These are phyloP conservation scores for Drosophila borealis DNA, from an alignment of 2,888 invertebrate species.

Conservation along the genomic window DNA sequence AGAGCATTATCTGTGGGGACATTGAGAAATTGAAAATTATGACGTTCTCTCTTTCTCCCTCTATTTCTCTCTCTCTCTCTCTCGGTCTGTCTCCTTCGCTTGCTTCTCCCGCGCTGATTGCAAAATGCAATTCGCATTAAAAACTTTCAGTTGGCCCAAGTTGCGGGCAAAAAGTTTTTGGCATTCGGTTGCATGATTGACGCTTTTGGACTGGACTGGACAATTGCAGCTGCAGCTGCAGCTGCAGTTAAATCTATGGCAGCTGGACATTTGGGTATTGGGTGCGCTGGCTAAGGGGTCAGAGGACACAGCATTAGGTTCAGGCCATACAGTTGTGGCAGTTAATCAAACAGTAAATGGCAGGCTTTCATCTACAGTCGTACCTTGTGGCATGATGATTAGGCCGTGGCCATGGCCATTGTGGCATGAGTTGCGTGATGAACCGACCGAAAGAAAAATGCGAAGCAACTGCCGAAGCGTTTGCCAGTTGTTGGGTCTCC, in stretches of 20 bases:
- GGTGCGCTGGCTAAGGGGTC: background rate
- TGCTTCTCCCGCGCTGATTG: slow-evolving; percentile 59
- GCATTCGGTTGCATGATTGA: slow-evolving; percentile 48
- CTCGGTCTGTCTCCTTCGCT: background rate
- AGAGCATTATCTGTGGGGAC: slow-evolving; percentile 28
- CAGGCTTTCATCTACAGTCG: slow-evolving; percentile 43
- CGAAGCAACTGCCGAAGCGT: slow-evolving; percentile 39
- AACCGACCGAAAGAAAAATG: slow-evolving; percentile 25
- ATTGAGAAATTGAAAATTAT: slow-evolving; percentile 63
- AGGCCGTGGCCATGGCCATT: slow-evolving; percentile 35
- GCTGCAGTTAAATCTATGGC: slow-evolving; percentile 20
- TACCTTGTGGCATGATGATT: slow-evolving; percentile 52
- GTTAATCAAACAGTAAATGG: slow-evolving; percentile 73
- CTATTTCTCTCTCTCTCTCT: background rate
- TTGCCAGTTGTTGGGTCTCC: slow-evolving; percentile 17
- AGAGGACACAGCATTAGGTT: background rate
- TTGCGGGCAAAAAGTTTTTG: slow-evolving; percentile 40
- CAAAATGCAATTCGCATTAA: slow-evolving; percentile 72
- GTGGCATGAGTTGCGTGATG: slow-evolving; percentile 24
- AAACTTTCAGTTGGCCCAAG: slow-evolving; percentile 55
- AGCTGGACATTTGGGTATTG: slow-evolving; percentile 9
- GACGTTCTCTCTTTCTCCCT: slow-evolving; percentile 5
- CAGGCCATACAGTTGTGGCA: slow-evolving; percentile 29
- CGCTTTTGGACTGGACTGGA: slow-evolving; percentile 32
- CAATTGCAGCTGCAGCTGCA: slow-evolving; percentile 46